Percentiles rank a stretch among this genome's conserved stretches.
Evolutionary conservation across 2,113 vertebrate species (phyloP).

Genomic region (Aspiorhynchus laticeps): DNA sequence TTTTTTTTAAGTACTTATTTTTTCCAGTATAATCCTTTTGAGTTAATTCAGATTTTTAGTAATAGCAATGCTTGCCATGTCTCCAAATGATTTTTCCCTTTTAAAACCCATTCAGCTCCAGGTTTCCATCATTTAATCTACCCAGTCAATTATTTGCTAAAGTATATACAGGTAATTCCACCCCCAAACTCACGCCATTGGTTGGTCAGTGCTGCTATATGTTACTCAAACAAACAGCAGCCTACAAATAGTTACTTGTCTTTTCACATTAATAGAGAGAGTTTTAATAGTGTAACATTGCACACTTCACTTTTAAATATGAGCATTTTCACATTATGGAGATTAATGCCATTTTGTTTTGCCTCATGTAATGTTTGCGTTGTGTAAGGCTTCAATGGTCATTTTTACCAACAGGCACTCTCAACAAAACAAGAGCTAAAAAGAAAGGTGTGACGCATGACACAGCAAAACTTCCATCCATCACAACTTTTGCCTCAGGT

Average conservation of each 20-base stretch:
- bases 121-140: neutral
- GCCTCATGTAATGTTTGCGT: neutral
- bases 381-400: neutral
- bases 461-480: slow-evolving; percentile 85
- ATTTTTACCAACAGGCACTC: slow-evolving; percentile 75
- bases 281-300: neutral
- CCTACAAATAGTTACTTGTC: neutral
- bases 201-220: neutral
- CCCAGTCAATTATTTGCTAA: neutral
- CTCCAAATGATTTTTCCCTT: neutral
- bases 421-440: slow-evolving; percentile 92
- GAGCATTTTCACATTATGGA: neutral
- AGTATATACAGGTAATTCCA: neutral
- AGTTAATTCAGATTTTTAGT: neutral
- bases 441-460: slow-evolving; percentile 83
- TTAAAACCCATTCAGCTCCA: neutral
- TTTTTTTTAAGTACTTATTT: neutral
- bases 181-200: neutral
- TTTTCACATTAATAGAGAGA: neutral
- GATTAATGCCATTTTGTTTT: neutral
- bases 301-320: neutral
- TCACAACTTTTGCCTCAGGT: slow-evolving; percentile 90
- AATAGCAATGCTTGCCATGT: neutral
- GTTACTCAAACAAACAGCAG: neutral
- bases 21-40: neutral